Evolutionary conservation across 1,140 invertebrate genomes (phyloP).

Genomic region (Apis mellifera): Amel_HAv3.1 CM009939.2:3663001-3663500

Average conservation of each 20-base stretch:
- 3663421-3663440: too few relatives aligned
- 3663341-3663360: background rate
- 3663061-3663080: too few relatives aligned
- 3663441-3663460: too few relatives aligned
- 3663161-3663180: conserved; percentile 4
- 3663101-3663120: background rate
- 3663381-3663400: too few relatives aligned
- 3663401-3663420: too few relatives aligned
- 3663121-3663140: background rate
- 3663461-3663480: too few relatives aligned
- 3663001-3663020: too few relatives aligned
- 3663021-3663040: too few relatives aligned
- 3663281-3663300: background rate
- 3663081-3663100: background rate
- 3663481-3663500: too few relatives aligned
- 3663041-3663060: too few relatives aligned
- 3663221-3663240: background rate
- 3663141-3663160: background rate
- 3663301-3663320: background rate
- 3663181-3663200: background rate
- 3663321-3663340: background rate
- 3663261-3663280: too few relatives aligned
- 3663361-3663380: too few relatives aligned
- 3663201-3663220: background rate
- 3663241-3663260: background rate